phyloP scores from a whole-genome alignment of 2,797 vertebrate species.

The Lepilemur ruficaudatus region DNA sequence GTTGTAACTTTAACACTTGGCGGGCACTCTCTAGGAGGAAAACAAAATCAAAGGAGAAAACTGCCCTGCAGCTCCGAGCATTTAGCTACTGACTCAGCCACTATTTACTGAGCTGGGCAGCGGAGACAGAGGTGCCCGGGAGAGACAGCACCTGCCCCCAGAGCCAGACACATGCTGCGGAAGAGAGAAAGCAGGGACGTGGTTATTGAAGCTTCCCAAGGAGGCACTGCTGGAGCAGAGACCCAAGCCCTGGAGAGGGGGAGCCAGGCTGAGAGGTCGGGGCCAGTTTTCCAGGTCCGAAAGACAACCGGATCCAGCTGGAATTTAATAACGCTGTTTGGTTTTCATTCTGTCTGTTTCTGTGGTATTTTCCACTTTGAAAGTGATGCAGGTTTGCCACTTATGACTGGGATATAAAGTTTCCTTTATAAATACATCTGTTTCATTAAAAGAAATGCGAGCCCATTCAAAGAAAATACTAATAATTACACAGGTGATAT shows the following conservation, averaged over 20 bases:
- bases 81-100: background rate
- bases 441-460: constrained; percentile 56
- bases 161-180: background rate
- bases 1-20: background rate
- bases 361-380: background rate
- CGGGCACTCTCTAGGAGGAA: background rate
- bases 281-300: background rate
- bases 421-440: background rate
- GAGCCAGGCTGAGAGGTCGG: background rate
- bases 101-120: background rate
- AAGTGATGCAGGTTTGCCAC: background rate
- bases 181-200: background rate
- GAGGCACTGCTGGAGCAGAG: background rate
- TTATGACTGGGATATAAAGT: constrained; percentile 17
- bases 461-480: constrained; percentile 5
- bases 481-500: constrained; percentile 18
- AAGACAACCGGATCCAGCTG: background rate
- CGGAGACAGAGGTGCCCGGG: background rate
- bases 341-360: background rate
- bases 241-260: background rate
- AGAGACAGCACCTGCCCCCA: background rate
- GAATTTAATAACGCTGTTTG: background rate
- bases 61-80: background rate
- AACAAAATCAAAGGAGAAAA: background rate
- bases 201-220: background rate